Evolutionary conservation across 2,797 vertebrate species (phyloP).

Genomic region (Gadopsis marmoratus): DNA sequence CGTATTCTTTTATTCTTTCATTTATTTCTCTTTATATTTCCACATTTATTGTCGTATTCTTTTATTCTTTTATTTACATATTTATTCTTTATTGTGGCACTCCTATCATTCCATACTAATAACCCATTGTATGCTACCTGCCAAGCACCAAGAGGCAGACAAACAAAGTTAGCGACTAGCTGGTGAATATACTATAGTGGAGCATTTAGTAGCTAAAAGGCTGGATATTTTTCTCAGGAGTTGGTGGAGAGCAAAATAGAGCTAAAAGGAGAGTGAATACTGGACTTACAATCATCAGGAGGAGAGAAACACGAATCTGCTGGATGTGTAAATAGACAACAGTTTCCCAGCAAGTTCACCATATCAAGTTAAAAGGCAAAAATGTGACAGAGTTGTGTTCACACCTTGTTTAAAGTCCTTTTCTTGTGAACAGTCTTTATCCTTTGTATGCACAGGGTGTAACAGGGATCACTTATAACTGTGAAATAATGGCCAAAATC

Average conservation of each 20-base stretch:
- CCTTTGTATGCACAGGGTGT: background rate
- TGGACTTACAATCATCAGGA: background rate
- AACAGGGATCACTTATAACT: background rate
- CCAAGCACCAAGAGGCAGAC: background rate
- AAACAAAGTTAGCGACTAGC: background rate
- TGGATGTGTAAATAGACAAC: background rate
- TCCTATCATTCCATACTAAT: too few relatives aligned
- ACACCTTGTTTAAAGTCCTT: background rate
- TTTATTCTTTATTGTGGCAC: too few relatives aligned
- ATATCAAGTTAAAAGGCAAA: background rate
- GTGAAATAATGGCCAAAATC: background rate
- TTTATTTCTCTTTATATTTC: too few relatives aligned
- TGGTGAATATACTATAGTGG: background rate
- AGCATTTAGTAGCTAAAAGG: background rate
- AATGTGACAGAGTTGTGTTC: background rate
- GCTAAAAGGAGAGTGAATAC: background rate
- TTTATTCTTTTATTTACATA: too few relatives aligned
- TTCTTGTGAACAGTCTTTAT: background rate
- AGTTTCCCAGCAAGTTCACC: background rate
- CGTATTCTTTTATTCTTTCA: too few relatives aligned
- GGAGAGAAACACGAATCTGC: background rate
- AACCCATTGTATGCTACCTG: background rate
- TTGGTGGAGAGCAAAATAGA: background rate
- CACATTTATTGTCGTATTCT: too few relatives aligned
- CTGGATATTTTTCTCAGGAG: background rate